Evolutionary conservation across 2,797 vertebrate genomes (phyloP).

Genomic region (Naso thynnoides): DNA sequence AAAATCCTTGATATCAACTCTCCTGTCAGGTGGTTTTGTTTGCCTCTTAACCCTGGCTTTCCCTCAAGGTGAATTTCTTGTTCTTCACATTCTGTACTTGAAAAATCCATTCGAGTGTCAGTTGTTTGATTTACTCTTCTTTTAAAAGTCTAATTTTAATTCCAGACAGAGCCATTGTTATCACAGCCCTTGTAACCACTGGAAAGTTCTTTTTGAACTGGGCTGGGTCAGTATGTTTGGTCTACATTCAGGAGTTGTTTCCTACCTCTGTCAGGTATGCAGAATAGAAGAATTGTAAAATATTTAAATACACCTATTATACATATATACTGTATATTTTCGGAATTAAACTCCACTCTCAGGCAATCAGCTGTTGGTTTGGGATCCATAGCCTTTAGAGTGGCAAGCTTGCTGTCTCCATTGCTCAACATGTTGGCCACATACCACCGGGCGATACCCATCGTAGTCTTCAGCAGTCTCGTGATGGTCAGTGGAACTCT

Average conservation of each 20-base stretch:
- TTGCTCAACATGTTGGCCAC: constrained; percentile 80
- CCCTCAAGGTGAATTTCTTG: constrained; percentile 81
- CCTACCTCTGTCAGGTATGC: constrained; percentile 87
- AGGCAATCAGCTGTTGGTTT: constrained; percentile 87
- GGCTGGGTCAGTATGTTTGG: constrained; percentile 75
- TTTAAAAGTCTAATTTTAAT: neutral
- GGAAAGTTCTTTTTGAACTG: constrained; percentile 82
- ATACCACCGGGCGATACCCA: constrained; percentile 78
- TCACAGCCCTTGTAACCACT: constrained; percentile 76
- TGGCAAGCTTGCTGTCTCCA: constrained; percentile 78
- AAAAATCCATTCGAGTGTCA: neutral
- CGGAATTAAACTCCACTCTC: neutral
- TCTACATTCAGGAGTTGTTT: constrained; percentile 88
- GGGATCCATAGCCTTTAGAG: constrained; percentile 67
- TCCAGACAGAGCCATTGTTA: constrained; percentile 72
- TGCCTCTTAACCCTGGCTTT: constrained; percentile 83
- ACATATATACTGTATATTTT: neutral
- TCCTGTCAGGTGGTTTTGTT: constrained; percentile 77
- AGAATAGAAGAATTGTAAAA: constrained; percentile 55
- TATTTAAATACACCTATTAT: neutral
- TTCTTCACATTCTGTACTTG: neutral
- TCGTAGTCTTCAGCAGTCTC: constrained; percentile 79
- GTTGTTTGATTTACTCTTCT: neutral
- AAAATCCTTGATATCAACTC: constrained; percentile 71
- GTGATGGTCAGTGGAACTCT: constrained; percentile 73